Evolutionary conservation across 2,113 vertebrate species (phyloP), one percentile per base, ranked within the genome.

Genomic region (Cinclus mexicanus): DNA sequence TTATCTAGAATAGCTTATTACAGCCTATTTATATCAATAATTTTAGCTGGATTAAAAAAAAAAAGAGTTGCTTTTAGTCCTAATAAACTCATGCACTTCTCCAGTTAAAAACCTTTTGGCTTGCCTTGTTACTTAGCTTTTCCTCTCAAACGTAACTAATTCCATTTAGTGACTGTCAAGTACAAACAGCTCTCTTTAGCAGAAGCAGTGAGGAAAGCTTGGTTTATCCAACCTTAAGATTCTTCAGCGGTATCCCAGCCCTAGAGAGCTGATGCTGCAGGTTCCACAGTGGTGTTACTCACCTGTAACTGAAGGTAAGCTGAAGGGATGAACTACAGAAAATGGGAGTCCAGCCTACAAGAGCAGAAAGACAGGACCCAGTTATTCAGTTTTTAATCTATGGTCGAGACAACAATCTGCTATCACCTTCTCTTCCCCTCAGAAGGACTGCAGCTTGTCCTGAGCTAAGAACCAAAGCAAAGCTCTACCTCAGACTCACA

Each of bases 51-150:
- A 94, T 94, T 95, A 56, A 68, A 94, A 67, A 68, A 71, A 67
- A 84, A 82, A 80, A 24, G 69, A 41, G 52, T 87, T 89, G 84
- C 89, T 91, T 92, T 93, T 83, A 89, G 88, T 94, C 41, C 53
- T 90, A 96, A 95, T 95, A 97, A 97, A 96, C 92, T 95, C 65
- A 92, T 92, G 95, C 93, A 97, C 92, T 96, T 96, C 88, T 96
- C 83, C 88, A 85, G 79, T 92, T 96, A 92, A 91, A 94, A 80
- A 78, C 14, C 20, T 64, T 70, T 35, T 46, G 77, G 8, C 56
- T 86, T 81, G 87, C 33, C 71, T 75, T 55, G 22, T 83, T 79
- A 65, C 39, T 88, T 79, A 87, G 33, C 26, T 65, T 94, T 86
- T 86, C 22, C 61, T 86, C 46, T 77, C 37, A 89, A 64, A 42